Evolutionary conservation across 2,797 vertebrate genomes (phyloP).

Genomic region (Sebastes diploproa): DNA sequence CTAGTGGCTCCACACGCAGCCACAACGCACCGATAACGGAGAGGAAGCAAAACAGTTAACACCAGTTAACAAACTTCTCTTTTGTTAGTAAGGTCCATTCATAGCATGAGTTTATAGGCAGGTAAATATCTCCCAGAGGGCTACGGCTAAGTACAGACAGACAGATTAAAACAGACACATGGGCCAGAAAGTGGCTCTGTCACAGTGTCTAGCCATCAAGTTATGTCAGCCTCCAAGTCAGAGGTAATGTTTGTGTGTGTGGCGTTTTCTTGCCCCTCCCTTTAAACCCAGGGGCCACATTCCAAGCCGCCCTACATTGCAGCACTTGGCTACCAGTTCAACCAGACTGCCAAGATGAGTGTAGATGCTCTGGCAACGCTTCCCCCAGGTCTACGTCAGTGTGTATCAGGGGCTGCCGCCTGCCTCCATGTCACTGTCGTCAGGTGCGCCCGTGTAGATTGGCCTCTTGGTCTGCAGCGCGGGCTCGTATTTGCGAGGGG

Average conservation of each 20-base stretch:
- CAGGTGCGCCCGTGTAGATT: slow-evolving; percentile 68
- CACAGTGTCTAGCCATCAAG: slow-evolving; percentile 59
- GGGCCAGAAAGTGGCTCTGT: slow-evolving; percentile 16
- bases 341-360: slow-evolving; percentile 17
- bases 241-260: slow-evolving; percentile 67
- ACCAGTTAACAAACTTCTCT: slow-evolving; percentile 12
- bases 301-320: slow-evolving; percentile 39
- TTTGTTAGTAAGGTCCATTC: slow-evolving; percentile 41
- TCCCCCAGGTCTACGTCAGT: slow-evolving; percentile 1
- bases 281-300: slow-evolving; percentile 28
- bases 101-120: slow-evolving; percentile 37
- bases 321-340: not conserved
- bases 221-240: slow-evolving; percentile 60
- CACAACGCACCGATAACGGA: not conserved
- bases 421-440: slow-evolving; percentile 74
- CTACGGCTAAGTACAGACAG: slow-evolving; percentile 47
- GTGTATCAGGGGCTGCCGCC: slow-evolving; percentile 71
- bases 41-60: slow-evolving; percentile 2
- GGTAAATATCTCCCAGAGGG: slow-evolving; percentile 22
- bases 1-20: not conserved
- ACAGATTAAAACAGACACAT: slow-evolving; percentile 34
- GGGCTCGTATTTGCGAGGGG: slow-evolving; percentile 65
- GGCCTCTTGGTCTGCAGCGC: slow-evolving; percentile 73
- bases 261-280: slow-evolving; percentile 44
- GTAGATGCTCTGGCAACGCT: slow-evolving; percentile 18